Evolutionary conservation across 2,888 invertebrate genomes (phyloP), one percentile per base, ranked within the genome.

Genomic region (Conops quadrifasciatus): DNA sequence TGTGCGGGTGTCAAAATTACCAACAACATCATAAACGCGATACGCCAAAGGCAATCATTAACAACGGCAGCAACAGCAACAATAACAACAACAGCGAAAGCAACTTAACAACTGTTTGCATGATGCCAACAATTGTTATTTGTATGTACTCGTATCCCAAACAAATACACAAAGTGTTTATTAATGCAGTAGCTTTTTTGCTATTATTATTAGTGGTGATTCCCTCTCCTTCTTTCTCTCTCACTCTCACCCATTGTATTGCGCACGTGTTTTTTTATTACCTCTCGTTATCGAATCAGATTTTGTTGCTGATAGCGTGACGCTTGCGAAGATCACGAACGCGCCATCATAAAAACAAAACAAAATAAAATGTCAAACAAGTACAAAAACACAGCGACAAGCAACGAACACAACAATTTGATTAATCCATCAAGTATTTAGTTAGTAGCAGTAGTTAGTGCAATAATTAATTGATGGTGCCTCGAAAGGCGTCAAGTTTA

Each of bases 91-190:
- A 1, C 15, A 56, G 16, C 19, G 45, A 9, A n/a, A 62, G 30
- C 47, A 56, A 56, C 56, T 66, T 51, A 53, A 45, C 64, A 64
- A 64, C 64, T 64, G 64, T 64, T 64, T 49, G 47, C 21, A 45
- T 21, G 11, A 21, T 19, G 21, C 45, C 24, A 56, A 30, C 59
- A 60, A 30, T 19, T 58, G 4, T 26, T 58, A n/a, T 59, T 28
- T 26, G 30, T 59, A n/a, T 26, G 16, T 47, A 64, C 45, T 64
- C 26, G 26, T 64, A 64, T 49, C 64, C 64, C 26, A 64, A 64
- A 26, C 64, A 64, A 26, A 64, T 47, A 64, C n/a, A 45, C 36
- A 36, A 36, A 26, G 47, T 21, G 64, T 64, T 19, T 47, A 26
- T 64, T 64, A 47, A 49, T 49, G 49, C 13, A 11, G 49, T 49